These are phyloP conservation scores for Cairina moschata DNA, from an alignment of 2,113 vertebrate species.

Conservation along the genomic window DNA sequence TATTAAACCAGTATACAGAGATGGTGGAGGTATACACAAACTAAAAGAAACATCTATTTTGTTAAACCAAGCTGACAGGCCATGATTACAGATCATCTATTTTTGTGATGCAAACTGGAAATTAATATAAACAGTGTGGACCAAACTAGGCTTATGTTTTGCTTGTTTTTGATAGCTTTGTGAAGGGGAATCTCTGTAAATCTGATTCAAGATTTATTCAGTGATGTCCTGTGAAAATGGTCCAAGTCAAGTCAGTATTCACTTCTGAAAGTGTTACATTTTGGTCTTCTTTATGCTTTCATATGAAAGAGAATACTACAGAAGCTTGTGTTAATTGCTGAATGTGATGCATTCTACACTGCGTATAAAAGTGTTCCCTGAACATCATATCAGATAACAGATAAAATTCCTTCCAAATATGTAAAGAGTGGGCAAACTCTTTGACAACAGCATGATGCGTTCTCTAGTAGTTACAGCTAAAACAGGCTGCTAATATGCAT, in stretches of 20 bases:
- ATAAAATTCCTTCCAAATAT: slow-evolving; percentile 38
- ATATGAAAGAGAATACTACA: not conserved
- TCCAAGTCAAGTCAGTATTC: not conserved
- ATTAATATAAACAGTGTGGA: slow-evolving; percentile 41
- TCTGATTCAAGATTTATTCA: slow-evolving; percentile 31
- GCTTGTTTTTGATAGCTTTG: slow-evolving; percentile 5
- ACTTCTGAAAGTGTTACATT: not conserved
- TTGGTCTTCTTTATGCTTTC: not conserved
- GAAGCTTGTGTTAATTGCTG: not conserved
- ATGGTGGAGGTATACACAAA: slow-evolving; percentile 48
- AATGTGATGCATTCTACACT: not conserved
- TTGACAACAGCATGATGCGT: slow-evolving; percentile 35
- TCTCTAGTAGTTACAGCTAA: slow-evolving; percentile 38
- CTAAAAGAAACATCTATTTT: slow-evolving; percentile 40
- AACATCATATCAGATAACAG: not conserved
- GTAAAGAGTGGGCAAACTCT: slow-evolving; percentile 49
- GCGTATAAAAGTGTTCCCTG: not conserved
- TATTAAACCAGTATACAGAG: slow-evolving; percentile 47
- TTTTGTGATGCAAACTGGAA: slow-evolving; percentile 28
- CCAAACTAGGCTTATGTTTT: not conserved
- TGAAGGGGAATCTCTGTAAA: slow-evolving; percentile 27
- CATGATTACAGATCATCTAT: slow-evolving; percentile 39
- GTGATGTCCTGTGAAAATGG: slow-evolving; percentile 29
- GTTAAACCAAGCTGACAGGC: slow-evolving; percentile 43
- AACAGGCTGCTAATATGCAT: slow-evolving; percentile 47